Base-by-base conservation (phyloP, 2,113 vertebrate species). In the Laticauda laticaudata region DNA sequence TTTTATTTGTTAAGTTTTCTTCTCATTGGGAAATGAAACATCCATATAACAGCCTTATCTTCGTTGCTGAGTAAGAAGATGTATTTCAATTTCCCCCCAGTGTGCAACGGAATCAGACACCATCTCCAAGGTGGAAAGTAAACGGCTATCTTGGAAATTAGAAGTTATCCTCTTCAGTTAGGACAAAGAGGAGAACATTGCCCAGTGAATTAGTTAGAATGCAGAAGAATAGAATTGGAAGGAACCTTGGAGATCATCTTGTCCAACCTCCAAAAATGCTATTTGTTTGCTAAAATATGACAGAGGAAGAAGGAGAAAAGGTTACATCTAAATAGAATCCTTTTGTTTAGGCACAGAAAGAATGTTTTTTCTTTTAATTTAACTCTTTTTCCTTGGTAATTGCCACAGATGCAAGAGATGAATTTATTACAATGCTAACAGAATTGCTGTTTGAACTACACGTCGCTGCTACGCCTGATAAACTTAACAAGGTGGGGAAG, bases 391-490 rank as follows among this genome's bases (percentile, higher is more conserved):
- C 94, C 95, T 92, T 96, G 0, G 94, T n/a, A 61, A 10, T 90
- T 51, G 90, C 96, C 98, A 98, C 96, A 92, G 97, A 98, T 61
- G 97, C 97, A 45, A 97, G 97, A n/a, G 98, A 98, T 95, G 98
- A 99, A 97, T 99, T 99, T 97, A 97, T 98, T 75, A 98, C 98
- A 89, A 97, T 98, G 96, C 98, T 99, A 34, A 99, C 99, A 0
- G 99, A 99, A 95, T 98, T 99, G 94, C 98, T 99, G 20, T 99
- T 99, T 97, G 99, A 99, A 96, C 97, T 99, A 91, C 99, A 99
- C 3, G 97, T 99, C n/a, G 99, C 99, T 34, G 99, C 99, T 87
- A 99, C 99, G 0, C 99, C 99, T 91, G 99, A 99, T 97, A 99
- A 99, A 95, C 98, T 99, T 87, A 99, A 98, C 96, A 99, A 99